phyloP scores from a whole-genome alignment of 2,113 vertebrate genomes.

The Scytalopus superciliaris region DNA sequence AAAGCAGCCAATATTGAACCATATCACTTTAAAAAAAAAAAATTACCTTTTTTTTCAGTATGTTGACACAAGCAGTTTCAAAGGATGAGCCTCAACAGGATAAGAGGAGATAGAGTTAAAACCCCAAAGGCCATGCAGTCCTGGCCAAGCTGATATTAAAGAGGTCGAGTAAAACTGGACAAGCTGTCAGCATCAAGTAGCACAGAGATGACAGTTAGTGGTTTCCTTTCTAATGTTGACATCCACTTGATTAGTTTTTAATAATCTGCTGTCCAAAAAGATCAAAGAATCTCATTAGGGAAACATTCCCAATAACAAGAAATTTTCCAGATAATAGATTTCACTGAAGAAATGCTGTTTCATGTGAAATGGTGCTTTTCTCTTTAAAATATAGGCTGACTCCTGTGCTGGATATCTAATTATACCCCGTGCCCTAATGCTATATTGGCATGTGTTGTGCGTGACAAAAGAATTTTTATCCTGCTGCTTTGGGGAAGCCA shows the following conservation, averaged over 20 bases:
- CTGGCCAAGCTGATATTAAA: background rate
- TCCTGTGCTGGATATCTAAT: background rate
- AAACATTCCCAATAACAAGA: background rate
- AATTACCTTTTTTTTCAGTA: background rate
- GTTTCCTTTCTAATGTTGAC: background rate
- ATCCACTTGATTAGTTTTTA: slow-evolving; percentile 4
- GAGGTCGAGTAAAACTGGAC: background rate
- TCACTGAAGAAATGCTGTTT: slow-evolving; percentile 19
- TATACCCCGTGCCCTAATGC: background rate
- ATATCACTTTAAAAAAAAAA: fast-evolving
- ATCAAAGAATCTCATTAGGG: slow-evolving; percentile 35
- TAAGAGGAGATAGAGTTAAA: background rate
- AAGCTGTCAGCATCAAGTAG: background rate
- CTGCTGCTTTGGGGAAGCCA: background rate
- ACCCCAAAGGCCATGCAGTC: background rate
- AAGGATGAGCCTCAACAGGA: background rate
- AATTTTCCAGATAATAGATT: slow-evolving; percentile 3
- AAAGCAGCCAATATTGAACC: background rate
- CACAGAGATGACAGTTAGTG: background rate
- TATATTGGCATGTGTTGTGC: background rate
- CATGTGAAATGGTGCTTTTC: background rate
- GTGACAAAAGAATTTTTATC: background rate
- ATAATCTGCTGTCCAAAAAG: slow-evolving; percentile 11
- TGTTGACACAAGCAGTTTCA: background rate
- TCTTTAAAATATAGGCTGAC: background rate